Percentiles rank a stretch among this genome's conserved stretches.
phyloP scores from a whole-genome alignment of 1,140 invertebrate genomes.

The Harlomillsia oculata region DNA sequence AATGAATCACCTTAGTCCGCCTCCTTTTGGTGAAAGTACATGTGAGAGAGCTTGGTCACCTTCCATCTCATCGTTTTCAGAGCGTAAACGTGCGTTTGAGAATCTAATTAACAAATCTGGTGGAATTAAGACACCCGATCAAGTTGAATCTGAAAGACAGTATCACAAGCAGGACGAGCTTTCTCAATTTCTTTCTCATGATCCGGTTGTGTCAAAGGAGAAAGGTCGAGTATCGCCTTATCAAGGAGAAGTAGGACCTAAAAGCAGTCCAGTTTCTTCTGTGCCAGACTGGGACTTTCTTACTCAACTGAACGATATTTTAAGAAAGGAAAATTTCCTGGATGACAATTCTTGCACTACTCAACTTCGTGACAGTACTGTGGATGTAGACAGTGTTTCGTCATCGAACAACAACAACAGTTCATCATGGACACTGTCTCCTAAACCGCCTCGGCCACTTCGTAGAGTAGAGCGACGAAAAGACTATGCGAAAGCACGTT shows the following conservation, averaged over 20 bases:
- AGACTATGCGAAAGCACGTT: conserved; percentile 26
- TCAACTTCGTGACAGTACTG: not conserved
- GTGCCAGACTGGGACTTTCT: conserved; percentile 33
- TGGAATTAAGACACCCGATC: not conserved
- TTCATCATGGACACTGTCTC: conserved; percentile 5
- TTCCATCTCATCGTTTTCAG: not conserved
- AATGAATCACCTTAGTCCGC: too few relatives aligned
- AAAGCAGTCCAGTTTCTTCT: not conserved
- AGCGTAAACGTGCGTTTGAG: conserved; percentile 7
- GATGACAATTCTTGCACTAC: conserved; percentile 5
- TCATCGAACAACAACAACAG: not conserved
- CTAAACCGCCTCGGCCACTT: conserved; percentile 25
- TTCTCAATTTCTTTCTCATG: not conserved
- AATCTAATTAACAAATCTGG: too few relatives aligned
- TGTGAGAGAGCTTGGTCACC: too few relatives aligned
- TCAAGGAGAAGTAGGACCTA: not conserved
- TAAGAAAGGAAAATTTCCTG: conserved; percentile 30
- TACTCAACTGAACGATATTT: conserved; percentile 27
- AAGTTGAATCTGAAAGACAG: not conserved
- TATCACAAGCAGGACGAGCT: too few relatives aligned
- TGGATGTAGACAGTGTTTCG: not conserved
- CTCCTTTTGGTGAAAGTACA: too few relatives aligned
- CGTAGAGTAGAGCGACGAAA: conserved; percentile 14
- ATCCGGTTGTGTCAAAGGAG: not conserved
- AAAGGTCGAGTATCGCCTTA: not conserved